phyloP scores from a whole-genome alignment of 2,113 vertebrate species.

The Amblyornis subalaris region DNA sequence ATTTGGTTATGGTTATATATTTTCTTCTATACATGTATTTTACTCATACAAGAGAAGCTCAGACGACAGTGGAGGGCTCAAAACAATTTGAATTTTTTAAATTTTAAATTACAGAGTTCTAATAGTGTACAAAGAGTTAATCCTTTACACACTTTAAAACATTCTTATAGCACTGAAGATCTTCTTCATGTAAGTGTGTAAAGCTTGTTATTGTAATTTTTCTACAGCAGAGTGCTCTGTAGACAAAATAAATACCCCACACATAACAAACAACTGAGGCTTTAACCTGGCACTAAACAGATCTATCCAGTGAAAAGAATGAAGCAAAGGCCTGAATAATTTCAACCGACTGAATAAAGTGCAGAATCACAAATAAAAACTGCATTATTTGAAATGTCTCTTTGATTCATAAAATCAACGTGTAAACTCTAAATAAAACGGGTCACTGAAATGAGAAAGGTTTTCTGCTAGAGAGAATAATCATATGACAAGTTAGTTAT shows the following conservation, averaged over 20 bases:
- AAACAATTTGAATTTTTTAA: neutral
- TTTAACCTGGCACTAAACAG: neutral
- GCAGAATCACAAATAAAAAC: neutral
- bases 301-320: neutral
- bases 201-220: neutral
- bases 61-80: neutral
- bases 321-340: neutral
- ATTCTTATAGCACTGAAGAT: neutral
- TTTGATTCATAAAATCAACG: neutral
- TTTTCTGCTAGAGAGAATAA: neutral
- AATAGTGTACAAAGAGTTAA: neutral
- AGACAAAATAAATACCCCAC: neutral
- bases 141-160: neutral
- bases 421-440: neutral
- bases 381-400: neutral
- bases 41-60: neutral
- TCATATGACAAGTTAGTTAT: neutral
- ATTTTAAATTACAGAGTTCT: neutral
- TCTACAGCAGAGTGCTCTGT: neutral
- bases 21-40: neutral
- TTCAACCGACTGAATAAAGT: neutral
- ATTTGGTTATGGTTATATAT: neutral
- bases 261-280: neutral
- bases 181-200: neutral
- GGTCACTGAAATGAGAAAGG: neutral